Base-by-base conservation (phyloP, 2,113 vertebrate species). In the Connochaetes taurinus region DNA sequence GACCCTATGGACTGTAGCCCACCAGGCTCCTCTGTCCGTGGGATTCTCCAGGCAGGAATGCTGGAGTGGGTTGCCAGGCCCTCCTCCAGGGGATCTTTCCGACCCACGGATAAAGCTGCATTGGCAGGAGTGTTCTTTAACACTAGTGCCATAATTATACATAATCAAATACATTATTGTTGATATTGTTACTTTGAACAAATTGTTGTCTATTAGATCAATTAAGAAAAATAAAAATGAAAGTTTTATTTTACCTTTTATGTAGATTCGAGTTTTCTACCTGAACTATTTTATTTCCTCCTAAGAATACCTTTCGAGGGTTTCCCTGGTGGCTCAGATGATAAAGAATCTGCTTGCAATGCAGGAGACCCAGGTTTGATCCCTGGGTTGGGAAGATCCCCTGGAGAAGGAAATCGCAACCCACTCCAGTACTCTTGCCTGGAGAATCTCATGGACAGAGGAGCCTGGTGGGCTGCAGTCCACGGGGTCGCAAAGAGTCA, bases 1-100 rank as follows among this genome's bases (percentile, higher is more conserved):
- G 64, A 71, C 64, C 9, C 4, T 0, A 6, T 36, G n/a, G 1
- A 11, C 17, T 21, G n/a, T 4, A 11, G 4, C 17, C 64, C 4
- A 0, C n/a, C 64, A 71, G n/a, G n/a, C 64, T 36, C 9, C n/a
- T 71, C 64, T 71, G 64, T 71, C 64, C 17, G 0, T 71, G n/a
- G 64, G 64, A 5, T 23, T 36, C 64, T 71, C 64, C 64, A 11
- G 17, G n/a, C 64, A 36, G 19, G n/a, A 36, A 36, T 1, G 9
- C n/a, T 71, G 64, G 17, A 36, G 9, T 36, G 64, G 17, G 9
- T 3, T 23, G n/a, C n/a, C n/a, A 12, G 0, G 17, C 2, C n/a
- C 64, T 36, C 9, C n/a, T 71, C 64, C 64, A 36, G n/a, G 64
- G n/a, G 9, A 0, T 36, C 64, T 6, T 36, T n/a, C 17, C 9